Conservation (phyloP, 2,113 vertebrate genomes). For the Acrocephalus kingi region DNA sequence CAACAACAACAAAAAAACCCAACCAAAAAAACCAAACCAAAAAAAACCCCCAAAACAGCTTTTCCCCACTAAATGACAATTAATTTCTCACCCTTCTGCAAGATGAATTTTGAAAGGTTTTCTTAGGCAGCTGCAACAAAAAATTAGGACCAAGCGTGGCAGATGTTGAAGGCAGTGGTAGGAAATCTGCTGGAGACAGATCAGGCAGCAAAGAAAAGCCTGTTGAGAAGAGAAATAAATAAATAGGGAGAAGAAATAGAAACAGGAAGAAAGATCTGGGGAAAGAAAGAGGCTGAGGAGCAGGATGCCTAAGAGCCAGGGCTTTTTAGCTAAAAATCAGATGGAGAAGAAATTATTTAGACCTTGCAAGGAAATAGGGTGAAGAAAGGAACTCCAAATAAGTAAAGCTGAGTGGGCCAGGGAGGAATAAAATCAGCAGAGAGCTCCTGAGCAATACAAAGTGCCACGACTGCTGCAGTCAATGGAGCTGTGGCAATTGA, state of each 20-base stretch:
- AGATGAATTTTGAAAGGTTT: background rate
- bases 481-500: constrained; percentile 13
- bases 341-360: constrained; percentile 18
- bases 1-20: no score
- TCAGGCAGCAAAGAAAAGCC: background rate
- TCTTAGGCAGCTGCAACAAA: background rate
- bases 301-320: background rate
- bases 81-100: background rate
- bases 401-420: constrained; percentile 46
- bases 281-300: background rate
- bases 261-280: background rate
- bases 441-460: background rate
- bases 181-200: constrained; percentile 1
- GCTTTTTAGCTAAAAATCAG: constrained; percentile 42
- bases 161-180: background rate
- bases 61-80: background rate
- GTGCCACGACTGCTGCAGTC: background rate
- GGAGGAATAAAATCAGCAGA: constrained; percentile 22
- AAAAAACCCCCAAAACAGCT: no score
- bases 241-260: background rate
- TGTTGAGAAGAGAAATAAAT: background rate
- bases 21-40: no score
- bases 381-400: constrained; percentile 5
- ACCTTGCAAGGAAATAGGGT: constrained; percentile 18
- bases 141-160: background rate